Conservation (phyloP, 2,797 vertebrate genomes). For the Novumbra hubbsi region DNA sequence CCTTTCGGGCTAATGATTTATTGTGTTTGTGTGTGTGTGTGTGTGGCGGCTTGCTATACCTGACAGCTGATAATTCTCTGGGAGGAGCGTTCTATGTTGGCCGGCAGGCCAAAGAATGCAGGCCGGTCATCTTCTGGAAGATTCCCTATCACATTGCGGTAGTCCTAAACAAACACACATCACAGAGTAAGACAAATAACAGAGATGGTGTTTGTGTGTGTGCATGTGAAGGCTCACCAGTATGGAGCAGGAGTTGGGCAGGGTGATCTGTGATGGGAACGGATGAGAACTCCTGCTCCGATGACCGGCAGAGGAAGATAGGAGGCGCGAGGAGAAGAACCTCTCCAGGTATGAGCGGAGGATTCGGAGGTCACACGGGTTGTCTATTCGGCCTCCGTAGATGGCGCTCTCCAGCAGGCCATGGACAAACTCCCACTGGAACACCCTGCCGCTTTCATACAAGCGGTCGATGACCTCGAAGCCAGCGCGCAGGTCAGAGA, state of each 20-base stretch:
- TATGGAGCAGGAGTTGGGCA: slow-evolving; percentile 90
- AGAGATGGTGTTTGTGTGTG: not conserved
- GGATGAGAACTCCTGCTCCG: slow-evolving; percentile 70
- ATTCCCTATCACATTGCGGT: slow-evolving; percentile 84
- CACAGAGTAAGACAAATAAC: not conserved
- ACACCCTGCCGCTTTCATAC: slow-evolving; percentile 80
- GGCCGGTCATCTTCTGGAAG: slow-evolving; percentile 95
- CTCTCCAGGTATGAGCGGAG: slow-evolving; percentile 93
- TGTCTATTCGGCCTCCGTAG: slow-evolving; percentile 94
- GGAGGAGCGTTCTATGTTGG: slow-evolving; percentile 92
- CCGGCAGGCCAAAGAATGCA: slow-evolving; percentile 91
- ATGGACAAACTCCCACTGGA: slow-evolving; percentile 93
- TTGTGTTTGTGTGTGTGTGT: not conserved
- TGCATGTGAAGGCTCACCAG: slow-evolving; percentile 71
- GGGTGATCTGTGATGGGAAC: slow-evolving; percentile 80
- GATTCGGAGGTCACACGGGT: slow-evolving; percentile 88
- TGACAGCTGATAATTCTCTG: slow-evolving; percentile 91
- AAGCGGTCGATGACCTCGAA: slow-evolving; percentile 90
- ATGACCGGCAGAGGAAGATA: slow-evolving; percentile 63
- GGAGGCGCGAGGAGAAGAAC: slow-evolving; percentile 84
- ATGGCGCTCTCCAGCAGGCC: slow-evolving; percentile 93
- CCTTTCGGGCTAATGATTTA: too few species aligned
- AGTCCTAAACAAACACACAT: slow-evolving; percentile 79
- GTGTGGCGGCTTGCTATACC: slow-evolving; percentile 65
- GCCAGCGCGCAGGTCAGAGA: slow-evolving; percentile 92